A percentile compares a stretch with the other conserved stretches of the same genome.
Conservation (phyloP, 2,888 invertebrate species). For the Phymatocera aterrima region DNA sequence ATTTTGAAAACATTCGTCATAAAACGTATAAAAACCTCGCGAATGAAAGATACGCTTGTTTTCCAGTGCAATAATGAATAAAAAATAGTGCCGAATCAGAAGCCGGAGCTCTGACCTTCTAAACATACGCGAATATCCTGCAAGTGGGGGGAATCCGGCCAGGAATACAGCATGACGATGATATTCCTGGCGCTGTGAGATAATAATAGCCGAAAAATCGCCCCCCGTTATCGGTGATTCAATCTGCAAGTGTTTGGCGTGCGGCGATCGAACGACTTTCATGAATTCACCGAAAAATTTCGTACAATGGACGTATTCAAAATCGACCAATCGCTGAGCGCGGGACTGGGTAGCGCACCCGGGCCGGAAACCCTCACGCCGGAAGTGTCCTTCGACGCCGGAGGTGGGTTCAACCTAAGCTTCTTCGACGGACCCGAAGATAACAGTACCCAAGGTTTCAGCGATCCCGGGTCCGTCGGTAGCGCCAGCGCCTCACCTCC, state of each 20-base stretch:
- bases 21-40: too few species aligned
- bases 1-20: too few species aligned
- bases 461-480: conserved; percentile 82
- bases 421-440: conserved; percentile 86
- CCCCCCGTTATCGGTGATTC: background rate
- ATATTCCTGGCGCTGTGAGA: background rate
- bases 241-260: conserved; percentile 21
- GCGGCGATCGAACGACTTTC: conserved; percentile 40
- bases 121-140: background rate
- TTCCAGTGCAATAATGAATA: background rate
- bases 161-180: background rate
- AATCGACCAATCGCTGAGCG: conserved; percentile 81
- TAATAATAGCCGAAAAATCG: background rate
- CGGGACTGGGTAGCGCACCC: conserved; percentile 80
- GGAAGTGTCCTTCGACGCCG: conserved; percentile 85
- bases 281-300: conserved; percentile 32
- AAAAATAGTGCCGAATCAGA: background rate
- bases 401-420: conserved; percentile 87
- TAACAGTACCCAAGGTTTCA: conserved; percentile 82
- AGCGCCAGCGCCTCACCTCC: conserved; percentile 72
- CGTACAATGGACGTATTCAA: conserved; percentile 84
- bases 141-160: background rate
- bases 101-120: background rate
- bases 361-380: conserved; percentile 79
- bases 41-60: background rate